Evolutionary conservation across 2,113 vertebrate species (phyloP), one percentile per base, ranked within the genome.

Genomic region (Gymnobelideus leadbeateri): DNA sequence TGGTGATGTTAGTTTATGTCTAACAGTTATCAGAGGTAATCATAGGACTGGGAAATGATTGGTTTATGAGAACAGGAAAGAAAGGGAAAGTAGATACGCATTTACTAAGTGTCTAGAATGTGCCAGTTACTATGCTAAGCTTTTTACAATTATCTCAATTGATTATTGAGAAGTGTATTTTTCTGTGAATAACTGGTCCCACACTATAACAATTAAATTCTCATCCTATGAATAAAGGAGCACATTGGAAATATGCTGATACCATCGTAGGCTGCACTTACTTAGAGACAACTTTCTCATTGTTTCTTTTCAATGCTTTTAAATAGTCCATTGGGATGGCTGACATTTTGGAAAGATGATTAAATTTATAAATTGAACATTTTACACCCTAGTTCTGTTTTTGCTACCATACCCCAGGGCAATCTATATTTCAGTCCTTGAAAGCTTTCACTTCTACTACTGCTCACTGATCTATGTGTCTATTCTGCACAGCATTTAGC

Each of bases 371-470:
- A 93, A 89, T 5, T 19, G 25, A 92, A 49, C 0, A 91, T 5
- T 91, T 91, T 53, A 46, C 0, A 89, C 51, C n/a, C 51, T 68
- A 90, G 93, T 47, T 95, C 51, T 89, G 46, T 54, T 53, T 93
- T 93, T 25, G 61, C 52, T 57, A 2, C 43, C 53, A 46, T 31
- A 77, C 11, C 24, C 43, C 8, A 84, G 2, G 21, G 57, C 8
- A 96, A 0, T 9, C 0, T 52, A 91, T 16, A 2, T 49, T 49
- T 92, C 37, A 94, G 3, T 93, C 10, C 89, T 49, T 50, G 6
- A 47, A 96, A 0, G 11, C 43, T 96, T 96, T 95, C 8, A 8
- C 6, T 91, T 84, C 21, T 95, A n/a, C 91, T 24, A 10, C 24
- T 95, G 31, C 89, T 90, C 12, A 92, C 28, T 93, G 50, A 89